Conservation (phyloP, 2,888 invertebrate genomes). For the Melanophora roralis region DNA sequence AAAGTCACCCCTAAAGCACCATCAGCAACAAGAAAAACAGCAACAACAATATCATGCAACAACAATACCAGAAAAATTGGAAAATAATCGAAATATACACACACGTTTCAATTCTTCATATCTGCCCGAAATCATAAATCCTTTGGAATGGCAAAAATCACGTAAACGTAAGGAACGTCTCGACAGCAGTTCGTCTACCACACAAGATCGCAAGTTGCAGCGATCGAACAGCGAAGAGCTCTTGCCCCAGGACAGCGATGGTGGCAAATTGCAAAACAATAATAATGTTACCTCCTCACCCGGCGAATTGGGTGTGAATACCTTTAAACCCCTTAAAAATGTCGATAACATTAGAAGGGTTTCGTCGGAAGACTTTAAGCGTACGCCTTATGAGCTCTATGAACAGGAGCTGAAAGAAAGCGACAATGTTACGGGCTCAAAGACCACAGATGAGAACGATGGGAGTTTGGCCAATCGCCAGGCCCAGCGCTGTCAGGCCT, state of each 20-base stretch:
- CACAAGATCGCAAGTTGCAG: constrained; percentile 81
- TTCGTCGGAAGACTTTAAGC: constrained; percentile 75
- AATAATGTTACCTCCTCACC: constrained; percentile 64
- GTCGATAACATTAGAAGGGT: constrained; percentile 72
- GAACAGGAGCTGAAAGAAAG: constrained; percentile 68
- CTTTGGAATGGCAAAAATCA: constrained; percentile 77
- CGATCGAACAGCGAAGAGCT: constrained; percentile 82
- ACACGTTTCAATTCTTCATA: constrained; percentile 74
- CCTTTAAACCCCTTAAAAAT: constrained; percentile 55
- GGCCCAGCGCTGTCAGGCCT: constrained; percentile 52
- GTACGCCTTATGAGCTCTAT: constrained; percentile 71
- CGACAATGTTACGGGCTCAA: constrained; percentile 36
- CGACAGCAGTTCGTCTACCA: constrained; percentile 80
- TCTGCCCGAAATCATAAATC: constrained; percentile 77
- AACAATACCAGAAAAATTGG: constrained; percentile 54
- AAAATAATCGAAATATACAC: constrained; percentile 60
- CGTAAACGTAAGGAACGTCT: constrained; percentile 82
- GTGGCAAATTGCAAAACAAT: constrained; percentile 76
- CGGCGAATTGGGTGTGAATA: constrained; percentile 57
- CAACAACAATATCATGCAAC: constrained; percentile 44
- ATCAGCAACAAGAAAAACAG: constrained; percentile 48
- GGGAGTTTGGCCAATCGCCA: constrained; percentile 71
- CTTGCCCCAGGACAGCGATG: constrained; percentile 77
- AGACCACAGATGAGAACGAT: constrained; percentile 70
- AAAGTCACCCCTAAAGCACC: constrained; percentile 54